phyloP scores from a whole-genome alignment of 2,888 invertebrate species.

The Anoplius nigerrimus region DNA sequence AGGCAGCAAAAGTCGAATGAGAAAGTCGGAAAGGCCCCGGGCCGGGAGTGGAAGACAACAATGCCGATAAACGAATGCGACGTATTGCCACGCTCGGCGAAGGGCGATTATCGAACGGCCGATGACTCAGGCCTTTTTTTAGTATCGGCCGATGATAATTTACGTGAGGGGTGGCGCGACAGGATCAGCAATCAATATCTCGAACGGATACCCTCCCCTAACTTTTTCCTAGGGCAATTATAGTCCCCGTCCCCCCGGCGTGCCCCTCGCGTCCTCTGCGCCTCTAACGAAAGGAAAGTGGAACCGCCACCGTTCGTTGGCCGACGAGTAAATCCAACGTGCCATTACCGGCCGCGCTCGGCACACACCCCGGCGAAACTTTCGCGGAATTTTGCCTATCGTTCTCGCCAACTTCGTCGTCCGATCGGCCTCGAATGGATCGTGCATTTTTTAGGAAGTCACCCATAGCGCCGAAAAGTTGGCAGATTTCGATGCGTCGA shows the following conservation, averaged over 20 bases:
- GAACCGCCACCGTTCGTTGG: not conserved
- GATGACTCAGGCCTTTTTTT: conserved; percentile 70
- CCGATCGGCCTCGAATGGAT: too few relatives aligned
- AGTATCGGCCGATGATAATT: conserved; percentile 69
- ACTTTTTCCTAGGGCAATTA: conserved; percentile 26
- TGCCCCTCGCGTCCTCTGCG: not conserved
- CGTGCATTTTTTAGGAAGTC: too few relatives aligned
- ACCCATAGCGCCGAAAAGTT: too few relatives aligned
- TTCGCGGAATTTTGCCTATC: too few relatives aligned
- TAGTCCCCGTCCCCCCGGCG: not conserved
- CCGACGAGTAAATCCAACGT: too few relatives aligned
- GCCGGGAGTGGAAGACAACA: not conserved
- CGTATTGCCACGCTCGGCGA: conserved; percentile 46
- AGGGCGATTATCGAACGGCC: conserved; percentile 59
- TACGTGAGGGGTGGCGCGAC: conserved; percentile 67
- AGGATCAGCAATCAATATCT: conserved; percentile 71
- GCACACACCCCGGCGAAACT: too few relatives aligned
- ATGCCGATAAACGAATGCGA: conserved; percentile 31
- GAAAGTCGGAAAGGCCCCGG: not conserved
- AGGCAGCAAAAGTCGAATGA: not conserved
- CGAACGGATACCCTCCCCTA: conserved; percentile 52
- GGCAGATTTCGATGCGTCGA: too few relatives aligned
- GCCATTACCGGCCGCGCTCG: too few relatives aligned
- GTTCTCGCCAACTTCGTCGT: too few relatives aligned
- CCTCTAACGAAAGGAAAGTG: not conserved